These are phyloP conservation scores for Eueremaeus valkanovi DNA, from an alignment of 2,888 invertebrate genomes.

Conservation along the genomic window DNA sequence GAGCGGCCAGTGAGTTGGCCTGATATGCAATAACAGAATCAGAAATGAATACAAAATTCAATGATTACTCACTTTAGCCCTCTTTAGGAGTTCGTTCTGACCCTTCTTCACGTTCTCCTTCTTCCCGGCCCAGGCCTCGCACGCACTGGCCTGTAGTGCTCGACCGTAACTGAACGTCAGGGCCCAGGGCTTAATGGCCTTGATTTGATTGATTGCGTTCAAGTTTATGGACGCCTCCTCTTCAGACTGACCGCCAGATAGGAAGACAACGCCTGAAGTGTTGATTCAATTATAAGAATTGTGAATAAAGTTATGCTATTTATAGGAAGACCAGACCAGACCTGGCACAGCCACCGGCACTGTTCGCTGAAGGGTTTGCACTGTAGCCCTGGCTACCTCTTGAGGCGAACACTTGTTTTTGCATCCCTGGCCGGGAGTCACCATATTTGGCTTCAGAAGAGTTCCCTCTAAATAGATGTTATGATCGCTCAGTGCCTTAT, in stretches of 20 bases:
- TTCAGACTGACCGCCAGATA: conserved; percentile 98
- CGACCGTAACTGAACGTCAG: conserved; percentile 97
- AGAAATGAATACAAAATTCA: neutral
- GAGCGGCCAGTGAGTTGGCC: conserved; percentile 86
- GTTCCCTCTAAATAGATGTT: conserved; percentile 97
- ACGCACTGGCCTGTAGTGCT: conserved; percentile 90
- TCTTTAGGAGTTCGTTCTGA: conserved; percentile 81
- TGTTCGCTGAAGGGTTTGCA: conserved; percentile 83
- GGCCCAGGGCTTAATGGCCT: conserved; percentile 87
- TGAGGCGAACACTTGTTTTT: conserved; percentile 70
- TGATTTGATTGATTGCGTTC: conserved; percentile 87
- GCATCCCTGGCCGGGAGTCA: conserved; percentile 81
- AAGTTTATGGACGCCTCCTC: conserved; percentile 94
- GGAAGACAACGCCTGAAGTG: conserved; percentile 86
- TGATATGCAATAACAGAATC: no score
- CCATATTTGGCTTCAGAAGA: conserved; percentile 98
- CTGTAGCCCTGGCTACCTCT: conserved; percentile 90
- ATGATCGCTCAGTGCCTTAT: conserved; percentile 95
- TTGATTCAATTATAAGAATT: no score
- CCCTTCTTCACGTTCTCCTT: conserved; percentile 76
- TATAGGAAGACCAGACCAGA: no score
- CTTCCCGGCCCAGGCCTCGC: conserved; percentile 92
- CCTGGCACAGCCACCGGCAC: conserved; percentile 95
- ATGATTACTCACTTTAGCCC: conserved; percentile 66
- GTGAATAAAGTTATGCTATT: neutral